Evolutionary conservation across 2,113 vertebrate genomes (phyloP).

Genomic region (Nettapus auritus): DNA sequence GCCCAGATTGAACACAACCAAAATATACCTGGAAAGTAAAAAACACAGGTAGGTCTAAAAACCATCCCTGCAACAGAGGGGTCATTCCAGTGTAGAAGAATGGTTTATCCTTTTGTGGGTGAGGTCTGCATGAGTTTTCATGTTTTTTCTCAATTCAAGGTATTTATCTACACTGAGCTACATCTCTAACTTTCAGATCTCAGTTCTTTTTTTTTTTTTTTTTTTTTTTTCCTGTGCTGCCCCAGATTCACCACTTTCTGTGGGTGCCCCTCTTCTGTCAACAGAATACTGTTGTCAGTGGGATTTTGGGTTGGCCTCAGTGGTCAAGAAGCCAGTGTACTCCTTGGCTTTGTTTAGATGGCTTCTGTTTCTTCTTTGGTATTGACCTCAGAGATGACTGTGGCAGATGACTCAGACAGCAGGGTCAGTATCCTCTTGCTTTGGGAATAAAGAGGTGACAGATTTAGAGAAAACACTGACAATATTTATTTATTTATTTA

Average conservation of each 20-base stretch:
- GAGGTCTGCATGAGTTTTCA: background rate
- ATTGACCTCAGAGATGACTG: background rate
- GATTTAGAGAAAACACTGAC: background rate
- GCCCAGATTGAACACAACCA: fast-evolving
- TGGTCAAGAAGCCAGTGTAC: background rate
- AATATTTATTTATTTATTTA: background rate
- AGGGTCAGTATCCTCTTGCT: background rate
- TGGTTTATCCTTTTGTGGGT: background rate
- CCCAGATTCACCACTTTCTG: background rate
- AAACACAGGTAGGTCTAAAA: background rate
- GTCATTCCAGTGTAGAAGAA: background rate
- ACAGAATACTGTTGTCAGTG: background rate
- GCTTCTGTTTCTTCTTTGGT: background rate
- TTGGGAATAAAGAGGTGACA: background rate
- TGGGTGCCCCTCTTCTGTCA: background rate
- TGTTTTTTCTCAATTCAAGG: background rate
- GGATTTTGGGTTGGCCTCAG: background rate
- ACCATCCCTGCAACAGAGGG: background rate
- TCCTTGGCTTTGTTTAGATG: background rate
- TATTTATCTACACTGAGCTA: background rate
- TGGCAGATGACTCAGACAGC: background rate
- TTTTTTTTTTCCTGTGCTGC: background rate
- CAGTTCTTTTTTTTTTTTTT: background rate
- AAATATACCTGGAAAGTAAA: background rate
- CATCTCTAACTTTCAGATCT: background rate